Conservation (phyloP, 2,113 vertebrate genomes). For the Gavialis gangeticus region DNA sequence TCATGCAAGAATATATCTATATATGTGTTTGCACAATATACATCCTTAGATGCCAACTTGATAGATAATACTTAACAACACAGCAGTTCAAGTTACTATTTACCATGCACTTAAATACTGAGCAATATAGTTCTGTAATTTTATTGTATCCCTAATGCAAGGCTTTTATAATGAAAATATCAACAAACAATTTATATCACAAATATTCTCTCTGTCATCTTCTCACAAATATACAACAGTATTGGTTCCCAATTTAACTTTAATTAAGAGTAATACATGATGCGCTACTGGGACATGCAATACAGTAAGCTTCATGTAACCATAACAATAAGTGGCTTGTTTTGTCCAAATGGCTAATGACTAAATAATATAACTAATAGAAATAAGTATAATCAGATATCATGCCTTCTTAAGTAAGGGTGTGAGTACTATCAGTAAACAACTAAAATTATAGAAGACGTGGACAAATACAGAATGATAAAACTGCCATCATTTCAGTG, state of each 20-base stretch:
- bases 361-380: not conserved
- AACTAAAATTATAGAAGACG: conserved; percentile 19
- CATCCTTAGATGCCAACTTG: not conserved
- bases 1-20: not conserved
- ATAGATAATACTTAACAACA: not conserved
- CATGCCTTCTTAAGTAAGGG: not conserved
- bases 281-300: not conserved
- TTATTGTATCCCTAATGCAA: not conserved
- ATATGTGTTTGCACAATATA: not conserved
- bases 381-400: not conserved
- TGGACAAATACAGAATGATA: not conserved
- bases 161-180: not conserved
- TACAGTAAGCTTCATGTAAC: not conserved
- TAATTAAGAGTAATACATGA: not conserved
- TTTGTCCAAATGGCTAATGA: conserved; percentile 8
- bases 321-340: not conserved
- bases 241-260: not conserved
- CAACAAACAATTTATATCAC: not conserved
- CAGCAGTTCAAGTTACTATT: not conserved
- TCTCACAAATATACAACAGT: not conserved
- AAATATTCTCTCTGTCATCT: not conserved
- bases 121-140: not conserved
- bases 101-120: not conserved
- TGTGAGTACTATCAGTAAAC: not conserved
- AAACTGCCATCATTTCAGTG: not conserved